A percentile compares a stretch with the other conserved stretches of the same genome.
Conservation (phyloP, 2,113 vertebrate genomes). For the Scomber scombrus region DNA sequence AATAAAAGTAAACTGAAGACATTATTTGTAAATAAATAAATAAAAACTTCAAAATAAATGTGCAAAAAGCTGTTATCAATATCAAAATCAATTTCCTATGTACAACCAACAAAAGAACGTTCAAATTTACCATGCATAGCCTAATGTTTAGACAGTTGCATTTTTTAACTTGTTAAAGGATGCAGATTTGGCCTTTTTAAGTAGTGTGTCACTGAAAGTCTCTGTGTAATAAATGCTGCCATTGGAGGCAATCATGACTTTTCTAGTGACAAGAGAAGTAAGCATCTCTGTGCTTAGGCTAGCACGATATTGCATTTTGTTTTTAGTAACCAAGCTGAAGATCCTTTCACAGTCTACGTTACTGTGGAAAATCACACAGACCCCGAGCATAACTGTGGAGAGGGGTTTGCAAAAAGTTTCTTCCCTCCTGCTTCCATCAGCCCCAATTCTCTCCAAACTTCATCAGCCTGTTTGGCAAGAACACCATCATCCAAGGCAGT, state of each 20-base stretch:
- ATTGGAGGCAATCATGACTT: background rate
- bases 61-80: too few species aligned
- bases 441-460: background rate
- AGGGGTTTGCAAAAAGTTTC: too few species aligned
- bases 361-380: background rate
- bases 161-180: too few species aligned
- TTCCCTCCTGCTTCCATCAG: too few species aligned
- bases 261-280: background rate
- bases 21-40: too few species aligned
- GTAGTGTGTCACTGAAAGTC: background rate
- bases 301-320: background rate
- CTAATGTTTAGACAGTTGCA: too few species aligned
- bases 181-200: background rate
- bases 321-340: background rate
- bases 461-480: background rate
- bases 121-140: too few species aligned
- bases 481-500: background rate
- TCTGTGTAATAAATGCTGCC: background rate
- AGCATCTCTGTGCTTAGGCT: background rate
- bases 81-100: too few species aligned
- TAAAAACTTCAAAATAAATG: too few species aligned
- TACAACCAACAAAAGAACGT: too few species aligned
- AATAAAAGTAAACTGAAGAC: too few species aligned
- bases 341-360: slow-evolving; percentile 2
- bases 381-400: too few species aligned